Base-by-base conservation (phyloP, 2,888 invertebrate species). In the Heliothis peltigera region DNA sequence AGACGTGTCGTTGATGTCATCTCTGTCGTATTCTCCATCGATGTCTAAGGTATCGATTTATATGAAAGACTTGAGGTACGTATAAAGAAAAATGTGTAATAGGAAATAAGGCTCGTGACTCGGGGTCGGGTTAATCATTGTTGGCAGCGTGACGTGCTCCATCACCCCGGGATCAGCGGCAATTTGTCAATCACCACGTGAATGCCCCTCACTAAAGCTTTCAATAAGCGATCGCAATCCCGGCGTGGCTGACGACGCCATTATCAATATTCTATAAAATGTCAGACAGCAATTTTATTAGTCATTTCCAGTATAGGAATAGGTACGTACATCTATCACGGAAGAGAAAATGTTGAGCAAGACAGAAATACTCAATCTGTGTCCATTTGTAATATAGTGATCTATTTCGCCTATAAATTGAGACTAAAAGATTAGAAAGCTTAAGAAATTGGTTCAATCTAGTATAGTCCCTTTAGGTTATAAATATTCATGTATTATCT, bases 101-200 rank as follows among this genome's bases (percentile, higher is more conserved):
- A 68, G 57, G 71, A 64, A 76, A 82, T 70, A 59, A 62, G 78
- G 67, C 67, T 39, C 56, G 21, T 35, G 57, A 75, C 71, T 73
- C 74, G 74, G 74, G 74, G 69, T 68, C 60, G 84, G 88, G 88
- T 89, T 87, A 89, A 90, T 89, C 85, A 87, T 87, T 86, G 87
- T 86, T 87, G 83, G 75, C 81, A 73, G 78, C 86, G 84, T 86
- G 87, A 85, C 84, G 84, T 80, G 83, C 81, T 78, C 85, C 85
- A 84, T 85, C 88, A 83, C 84, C 83, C 82, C 72, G 81, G 70
- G 90, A 87, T 91, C 91, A 89, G 81, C 85, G 86, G 87, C 89
- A 89, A 94, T 94, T 92, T 92, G 91, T 93, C 93, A 92, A 91
- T 92, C 91, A 90, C 86, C 85, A 84, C 86, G 84, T 84, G 87